phyloP scores from a whole-genome alignment of 2,888 invertebrate genomes.

The Psococerastis gibbosa region DNA sequence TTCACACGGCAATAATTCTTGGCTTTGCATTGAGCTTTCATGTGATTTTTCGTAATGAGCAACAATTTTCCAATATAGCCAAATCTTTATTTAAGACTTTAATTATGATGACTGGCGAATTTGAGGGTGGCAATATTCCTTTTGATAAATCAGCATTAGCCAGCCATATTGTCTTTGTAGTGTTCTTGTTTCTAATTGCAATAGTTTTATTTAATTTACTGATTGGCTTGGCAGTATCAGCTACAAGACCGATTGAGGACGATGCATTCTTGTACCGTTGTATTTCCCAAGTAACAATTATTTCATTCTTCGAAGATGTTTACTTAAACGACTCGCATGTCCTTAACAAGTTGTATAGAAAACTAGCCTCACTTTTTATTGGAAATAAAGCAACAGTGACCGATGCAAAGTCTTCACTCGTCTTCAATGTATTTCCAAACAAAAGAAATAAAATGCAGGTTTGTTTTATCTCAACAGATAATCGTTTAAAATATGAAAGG shows the following conservation, averaged over 20 bases:
- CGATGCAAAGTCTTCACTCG: too few relatives aligned
- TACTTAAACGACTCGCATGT: neutral
- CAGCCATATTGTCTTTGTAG: conserved; percentile 54
- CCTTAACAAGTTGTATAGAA: too few relatives aligned
- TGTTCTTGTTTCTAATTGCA: conserved; percentile 66
- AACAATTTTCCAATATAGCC: conserved; percentile 45
- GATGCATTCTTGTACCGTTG: conserved; percentile 63
- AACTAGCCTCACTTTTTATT: too few relatives aligned
- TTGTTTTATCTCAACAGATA: too few relatives aligned
- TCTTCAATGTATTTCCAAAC: neutral
- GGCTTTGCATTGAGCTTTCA: conserved; percentile 70
- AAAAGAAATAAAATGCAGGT: neutral
- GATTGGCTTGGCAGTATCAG: conserved; percentile 70
- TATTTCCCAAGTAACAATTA: conserved; percentile 47
- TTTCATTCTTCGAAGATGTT: conserved; percentile 54
- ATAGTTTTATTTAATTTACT: conserved; percentile 66
- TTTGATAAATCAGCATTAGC: conserved; percentile 47
- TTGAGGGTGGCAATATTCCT: conserved; percentile 54
- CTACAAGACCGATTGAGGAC: conserved; percentile 53
- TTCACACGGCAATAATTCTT: conserved; percentile 62
- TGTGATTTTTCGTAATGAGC: conserved; percentile 49
- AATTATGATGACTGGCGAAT: conserved; percentile 73
- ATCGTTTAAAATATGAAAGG: too few relatives aligned
- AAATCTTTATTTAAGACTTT: conserved; percentile 63
- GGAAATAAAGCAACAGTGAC: too few relatives aligned